A percentile compares a stretch with the other conserved stretches of the same genome.
These are phyloP conservation scores for Pectinophora gossypiella DNA, from an alignment of 1,140 invertebrate genomes.

Conservation along the genomic window DNA sequence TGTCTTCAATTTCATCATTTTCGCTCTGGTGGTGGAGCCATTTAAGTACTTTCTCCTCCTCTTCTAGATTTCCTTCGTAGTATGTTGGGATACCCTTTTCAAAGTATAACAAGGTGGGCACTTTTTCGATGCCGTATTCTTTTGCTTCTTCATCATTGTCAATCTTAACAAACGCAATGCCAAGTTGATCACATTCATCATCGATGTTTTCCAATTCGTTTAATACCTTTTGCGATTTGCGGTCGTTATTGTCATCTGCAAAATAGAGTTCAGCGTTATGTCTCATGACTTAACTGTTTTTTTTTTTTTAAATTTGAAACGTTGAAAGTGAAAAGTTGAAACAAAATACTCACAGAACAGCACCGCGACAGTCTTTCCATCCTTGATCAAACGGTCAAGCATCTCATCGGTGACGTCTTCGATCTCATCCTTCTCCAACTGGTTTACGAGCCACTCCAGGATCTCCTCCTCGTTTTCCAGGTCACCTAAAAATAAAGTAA, in stretches of 20 bases:
- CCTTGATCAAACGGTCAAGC: slow-evolving; percentile 91
- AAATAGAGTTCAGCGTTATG: slow-evolving; percentile 13
- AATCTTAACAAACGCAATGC: slow-evolving; percentile 94
- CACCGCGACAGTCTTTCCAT: slow-evolving; percentile 92
- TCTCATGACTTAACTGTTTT: slow-evolving; percentile 5
- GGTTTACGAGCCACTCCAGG: slow-evolving; percentile 90
- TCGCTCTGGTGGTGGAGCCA: slow-evolving; percentile 92
- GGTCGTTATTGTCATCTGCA: slow-evolving; percentile 93
- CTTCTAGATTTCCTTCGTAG: slow-evolving; percentile 93
- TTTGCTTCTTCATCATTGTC: slow-evolving; percentile 92
- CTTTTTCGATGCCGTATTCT: slow-evolving; percentile 93
- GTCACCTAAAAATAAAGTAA: slow-evolving; percentile 78
- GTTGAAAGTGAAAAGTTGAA: too few species aligned
- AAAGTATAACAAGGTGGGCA: slow-evolving; percentile 91
- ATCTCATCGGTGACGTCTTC: slow-evolving; percentile 97
- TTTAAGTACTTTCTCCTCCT: slow-evolving; percentile 91
- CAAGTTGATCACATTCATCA: slow-evolving; percentile 92
- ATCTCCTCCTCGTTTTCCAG: slow-evolving; percentile 94
- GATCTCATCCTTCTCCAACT: slow-evolving; percentile 94
- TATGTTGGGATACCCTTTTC: slow-evolving; percentile 92
- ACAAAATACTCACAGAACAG: slow-evolving; percentile 88
- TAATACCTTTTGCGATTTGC: slow-evolving; percentile 89
- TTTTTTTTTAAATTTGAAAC: too few species aligned
- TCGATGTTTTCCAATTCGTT: slow-evolving; percentile 96
- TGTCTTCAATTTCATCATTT: slow-evolving; percentile 94